Evolutionary conservation across 2,888 invertebrate species (phyloP), one percentile per base, ranked within the genome.

Genomic region (Orgyia antiqua): DNA sequence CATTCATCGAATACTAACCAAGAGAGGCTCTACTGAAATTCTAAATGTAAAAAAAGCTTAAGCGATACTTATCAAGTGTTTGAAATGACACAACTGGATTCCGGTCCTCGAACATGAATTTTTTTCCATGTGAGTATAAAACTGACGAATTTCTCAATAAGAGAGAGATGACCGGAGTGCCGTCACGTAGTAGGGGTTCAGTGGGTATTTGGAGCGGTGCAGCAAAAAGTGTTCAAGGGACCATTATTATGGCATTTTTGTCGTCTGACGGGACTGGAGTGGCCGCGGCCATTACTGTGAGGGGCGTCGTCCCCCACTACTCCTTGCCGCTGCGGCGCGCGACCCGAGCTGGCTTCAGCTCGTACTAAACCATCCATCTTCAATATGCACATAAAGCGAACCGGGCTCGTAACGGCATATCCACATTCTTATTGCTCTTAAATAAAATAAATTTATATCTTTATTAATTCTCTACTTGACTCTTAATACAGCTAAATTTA

Each of bases 191-290:
- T 61, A 64, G 67, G 69, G 75, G 57, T 68, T 61, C 64, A 67
- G 59, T 66, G 68, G 68, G 73, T 83, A 86, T 86, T 84, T 82
- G 82, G 83, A 82, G 73, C 80, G 83, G 65, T 80, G 75, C 77
- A 77, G 86, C 74, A 86, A 86, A 84, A 84, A 86, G 79, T 78
- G 79, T 83, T 84, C 76, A 68, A n/a, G 76, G 76, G 71, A 63
- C 77, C 84, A 84, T 86, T 83, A 84, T 84, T 80, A 87, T 87
- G 79, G 87, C 87, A 87, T 87, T 87, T 87, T 87, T 87, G 87
- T 87, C 87, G 84, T 83, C 83, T 87, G 83, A 80, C 79, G 79
- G 78, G 74, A 6, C 69, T 70, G 73, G 68, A 71, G 72, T 75
- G 71, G 77, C 71, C 73, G 82, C 80, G 77, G 80, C 84, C 84